Percentiles rank a stretch among this genome's conserved stretches.
Evolutionary conservation across 1,140 invertebrate genomes (phyloP).

Genomic region (Musca vetustissima): DNA sequence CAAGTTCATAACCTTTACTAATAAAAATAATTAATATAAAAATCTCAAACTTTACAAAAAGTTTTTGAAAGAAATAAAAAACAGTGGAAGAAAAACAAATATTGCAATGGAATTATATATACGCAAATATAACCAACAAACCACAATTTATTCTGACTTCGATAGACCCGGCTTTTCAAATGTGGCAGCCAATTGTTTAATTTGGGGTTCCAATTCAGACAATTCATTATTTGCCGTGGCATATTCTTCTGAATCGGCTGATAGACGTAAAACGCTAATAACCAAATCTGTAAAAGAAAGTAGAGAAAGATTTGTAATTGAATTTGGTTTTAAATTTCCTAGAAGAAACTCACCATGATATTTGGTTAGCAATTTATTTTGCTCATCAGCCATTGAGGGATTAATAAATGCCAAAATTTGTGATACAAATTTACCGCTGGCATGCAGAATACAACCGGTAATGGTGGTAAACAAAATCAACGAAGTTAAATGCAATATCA

Average conservation of each 20-base stretch:
- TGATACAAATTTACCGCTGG: conserved; percentile 88
- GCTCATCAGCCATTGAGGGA: conserved; percentile 65
- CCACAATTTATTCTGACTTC: conserved; percentile 40
- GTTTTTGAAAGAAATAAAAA: too few relatives aligned
- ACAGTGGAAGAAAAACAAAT: background rate
- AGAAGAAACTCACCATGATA: conserved; percentile 74
- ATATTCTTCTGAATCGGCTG: conserved; percentile 51
- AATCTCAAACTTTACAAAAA: too few relatives aligned
- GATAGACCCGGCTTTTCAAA: conserved; percentile 56
- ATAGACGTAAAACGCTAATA: conserved; percentile 62
- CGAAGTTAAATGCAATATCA: conserved; percentile 79
- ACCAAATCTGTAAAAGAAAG: conserved; percentile 62
- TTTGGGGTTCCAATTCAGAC: conserved; percentile 50
- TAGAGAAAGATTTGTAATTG: background rate
- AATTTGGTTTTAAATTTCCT: background rate
- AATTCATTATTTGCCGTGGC: conserved; percentile 53
- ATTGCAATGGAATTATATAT: conserved; percentile 8
- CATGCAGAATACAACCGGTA: conserved; percentile 82
- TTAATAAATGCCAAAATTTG: conserved; percentile 75
- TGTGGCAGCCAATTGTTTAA: conserved; percentile 61
- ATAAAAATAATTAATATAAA: conserved; percentile 3
- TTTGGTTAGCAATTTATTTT: conserved; percentile 63
- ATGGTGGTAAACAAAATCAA: conserved; percentile 80
- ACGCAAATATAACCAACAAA: background rate
- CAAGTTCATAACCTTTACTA: background rate